A percentile compares a stretch with the other conserved stretches of the same genome.
phyloP scores from a whole-genome alignment of 2,797 vertebrate genomes.

The Brachyalestes nurse region DNA sequence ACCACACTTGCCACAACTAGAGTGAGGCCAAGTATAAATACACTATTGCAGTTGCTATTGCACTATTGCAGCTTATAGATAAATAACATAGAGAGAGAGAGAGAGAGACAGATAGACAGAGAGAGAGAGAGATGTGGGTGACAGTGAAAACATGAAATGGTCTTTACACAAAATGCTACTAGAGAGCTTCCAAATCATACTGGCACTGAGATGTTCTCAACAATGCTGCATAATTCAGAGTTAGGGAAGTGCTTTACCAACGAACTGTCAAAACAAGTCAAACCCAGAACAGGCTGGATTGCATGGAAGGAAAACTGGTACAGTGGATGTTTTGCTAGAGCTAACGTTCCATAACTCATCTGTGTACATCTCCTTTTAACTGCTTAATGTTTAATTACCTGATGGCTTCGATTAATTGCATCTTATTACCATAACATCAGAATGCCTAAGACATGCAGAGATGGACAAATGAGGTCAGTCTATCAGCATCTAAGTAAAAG shows the following conservation, averaged over 20 bases:
- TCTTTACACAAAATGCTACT: conserved; percentile 34
- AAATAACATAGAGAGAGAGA: neutral
- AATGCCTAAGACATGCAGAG: conserved; percentile 66
- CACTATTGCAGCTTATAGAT: neutral
- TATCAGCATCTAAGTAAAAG: conserved; percentile 40
- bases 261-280: conserved; percentile 50
- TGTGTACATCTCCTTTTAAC: conserved; percentile 64
- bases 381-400: conserved; percentile 76
- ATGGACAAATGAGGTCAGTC: conserved; percentile 60
- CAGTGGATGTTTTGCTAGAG: conserved; percentile 41
- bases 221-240: conserved; percentile 40
- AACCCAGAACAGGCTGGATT: conserved; percentile 36
- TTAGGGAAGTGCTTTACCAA: conserved; percentile 56
- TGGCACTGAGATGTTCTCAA: conserved; percentile 13
- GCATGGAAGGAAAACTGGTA: conserved; percentile 21
- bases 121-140: neutral
- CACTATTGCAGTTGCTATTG: too few species aligned
- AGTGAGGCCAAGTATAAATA: too few species aligned
- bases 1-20: too few species aligned
- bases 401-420: conserved; percentile 72
- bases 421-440: conserved; percentile 74
- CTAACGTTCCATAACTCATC: conserved; percentile 64
- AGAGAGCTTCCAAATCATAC: neutral
- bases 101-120: too few species aligned
- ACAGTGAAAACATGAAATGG: conserved; percentile 1